A percentile compares a stretch with the other conserved stretches of the same genome.
These are phyloP conservation scores for Ptychochromis oligacanthus DNA, from an alignment of 2,113 vertebrate genomes.

Conservation along the genomic window DNA sequence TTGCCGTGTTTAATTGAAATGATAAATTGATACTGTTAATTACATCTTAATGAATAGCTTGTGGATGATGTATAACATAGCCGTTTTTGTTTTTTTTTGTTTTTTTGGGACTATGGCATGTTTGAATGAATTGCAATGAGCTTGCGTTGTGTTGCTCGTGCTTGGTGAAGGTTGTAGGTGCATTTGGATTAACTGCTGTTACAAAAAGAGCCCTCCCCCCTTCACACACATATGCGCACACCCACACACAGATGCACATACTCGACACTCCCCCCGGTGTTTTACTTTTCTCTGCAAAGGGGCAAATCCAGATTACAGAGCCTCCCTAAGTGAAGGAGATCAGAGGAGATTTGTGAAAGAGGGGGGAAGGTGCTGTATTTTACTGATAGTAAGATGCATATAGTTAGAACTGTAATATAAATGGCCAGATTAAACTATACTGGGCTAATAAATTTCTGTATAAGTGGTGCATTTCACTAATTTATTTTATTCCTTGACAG, in stretches of 20 bases:
- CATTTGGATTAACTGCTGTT: conserved; percentile 50
- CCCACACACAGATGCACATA: conserved; percentile 8
- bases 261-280: background rate
- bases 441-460: background rate
- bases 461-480: background rate
- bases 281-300: conserved; percentile 55
- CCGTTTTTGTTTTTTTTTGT: too few species aligned
- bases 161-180: conserved; percentile 46
- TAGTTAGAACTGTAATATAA: conserved; percentile 1
- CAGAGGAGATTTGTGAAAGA: conserved; percentile 58
- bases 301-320: conserved; percentile 70
- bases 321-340: conserved; percentile 60
- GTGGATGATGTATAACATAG: background rate
- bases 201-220: conserved; percentile 38
- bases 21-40: background rate
- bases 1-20: background rate
- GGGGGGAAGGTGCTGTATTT: conserved; percentile 35
- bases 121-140: conserved; percentile 20
- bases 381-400: conserved; percentile 27
- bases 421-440: background rate
- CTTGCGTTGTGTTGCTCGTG: background rate
- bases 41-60: background rate
- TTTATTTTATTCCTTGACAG: background rate
- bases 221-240: conserved; percentile 4
- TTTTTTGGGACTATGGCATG: background rate